A percentile compares a stretch with the other conserved stretches of the same genome.
phyloP scores from a whole-genome alignment of 2,797 vertebrate species.

The Myiotriccus ornatus region DNA sequence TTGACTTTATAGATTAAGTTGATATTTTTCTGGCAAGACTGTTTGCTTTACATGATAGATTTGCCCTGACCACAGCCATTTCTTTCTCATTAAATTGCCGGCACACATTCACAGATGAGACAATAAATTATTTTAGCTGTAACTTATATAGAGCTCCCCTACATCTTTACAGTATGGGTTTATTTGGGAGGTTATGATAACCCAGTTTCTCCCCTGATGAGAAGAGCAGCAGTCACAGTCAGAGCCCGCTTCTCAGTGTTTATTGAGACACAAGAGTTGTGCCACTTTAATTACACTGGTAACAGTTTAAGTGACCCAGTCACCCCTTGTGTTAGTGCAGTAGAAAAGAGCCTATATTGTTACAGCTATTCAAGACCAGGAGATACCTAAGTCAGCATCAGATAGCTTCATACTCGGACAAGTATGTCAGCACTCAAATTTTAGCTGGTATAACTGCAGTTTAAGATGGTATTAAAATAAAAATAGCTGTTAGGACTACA shows the following conservation, averaged over 20 bases:
- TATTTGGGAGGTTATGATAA: neutral
- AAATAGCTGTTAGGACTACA: neutral
- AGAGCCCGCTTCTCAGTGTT: neutral
- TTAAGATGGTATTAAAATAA: neutral
- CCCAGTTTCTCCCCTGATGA: neutral
- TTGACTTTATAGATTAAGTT: neutral
- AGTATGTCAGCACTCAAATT: neutral
- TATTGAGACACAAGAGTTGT: neutral
- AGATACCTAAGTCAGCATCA: neutral
- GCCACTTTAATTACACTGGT: neutral
- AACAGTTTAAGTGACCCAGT: neutral
- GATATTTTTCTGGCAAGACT: neutral
- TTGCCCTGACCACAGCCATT: neutral
- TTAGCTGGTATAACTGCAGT: neutral
- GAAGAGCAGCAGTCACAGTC: neutral
- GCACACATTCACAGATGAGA: neutral
- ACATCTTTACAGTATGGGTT: neutral
- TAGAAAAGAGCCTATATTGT: neutral
- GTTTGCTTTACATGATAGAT: neutral
- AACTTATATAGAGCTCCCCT: neutral
- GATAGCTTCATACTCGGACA: neutral
- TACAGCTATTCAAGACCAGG: neutral
- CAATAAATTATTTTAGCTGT: neutral
- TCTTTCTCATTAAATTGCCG: slow-evolving; percentile 6
- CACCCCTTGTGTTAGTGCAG: neutral